These are phyloP conservation scores for Spermophilus dauricus DNA, from an alignment of 2,113 vertebrate genomes.

Conservation along the genomic window DNA sequence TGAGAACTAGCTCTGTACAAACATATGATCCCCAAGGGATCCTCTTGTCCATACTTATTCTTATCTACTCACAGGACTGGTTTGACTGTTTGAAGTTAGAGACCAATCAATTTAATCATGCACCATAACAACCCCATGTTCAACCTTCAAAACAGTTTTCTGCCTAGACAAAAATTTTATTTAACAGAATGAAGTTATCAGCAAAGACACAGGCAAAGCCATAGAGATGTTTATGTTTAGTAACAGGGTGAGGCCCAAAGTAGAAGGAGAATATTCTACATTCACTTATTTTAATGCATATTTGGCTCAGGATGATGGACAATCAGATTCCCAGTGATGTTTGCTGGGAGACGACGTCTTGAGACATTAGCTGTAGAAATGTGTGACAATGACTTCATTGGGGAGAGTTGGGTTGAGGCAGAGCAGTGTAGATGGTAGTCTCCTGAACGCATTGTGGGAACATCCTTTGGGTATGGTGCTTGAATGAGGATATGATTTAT, in stretches of 20 bases:
- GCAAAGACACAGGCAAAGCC: neutral
- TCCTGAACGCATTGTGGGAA: conserved; percentile 55
- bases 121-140: neutral
- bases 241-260: neutral
- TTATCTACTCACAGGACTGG: neutral
- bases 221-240: neutral
- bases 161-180: neutral
- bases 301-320: neutral
- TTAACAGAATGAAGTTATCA: neutral
- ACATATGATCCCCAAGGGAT: neutral
- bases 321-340: neutral
- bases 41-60: neutral
- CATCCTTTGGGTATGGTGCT: conserved; percentile 20
- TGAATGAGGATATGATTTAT: conserved; percentile 78
- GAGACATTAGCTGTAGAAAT: neutral
- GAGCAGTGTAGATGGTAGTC: neutral
- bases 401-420: neutral
- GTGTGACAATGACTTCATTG: neutral
- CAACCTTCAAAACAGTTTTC: conserved; percentile 16
- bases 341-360: neutral
- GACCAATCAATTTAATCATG: neutral
- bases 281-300: neutral
- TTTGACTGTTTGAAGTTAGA: neutral
- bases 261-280: neutral
- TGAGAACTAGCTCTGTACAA: neutral